Percentiles rank a stretch among this genome's conserved stretches.
Evolutionary conservation across 2,888 invertebrate species (phyloP).

Genomic region (Sarcophaga caerulescens): DNA sequence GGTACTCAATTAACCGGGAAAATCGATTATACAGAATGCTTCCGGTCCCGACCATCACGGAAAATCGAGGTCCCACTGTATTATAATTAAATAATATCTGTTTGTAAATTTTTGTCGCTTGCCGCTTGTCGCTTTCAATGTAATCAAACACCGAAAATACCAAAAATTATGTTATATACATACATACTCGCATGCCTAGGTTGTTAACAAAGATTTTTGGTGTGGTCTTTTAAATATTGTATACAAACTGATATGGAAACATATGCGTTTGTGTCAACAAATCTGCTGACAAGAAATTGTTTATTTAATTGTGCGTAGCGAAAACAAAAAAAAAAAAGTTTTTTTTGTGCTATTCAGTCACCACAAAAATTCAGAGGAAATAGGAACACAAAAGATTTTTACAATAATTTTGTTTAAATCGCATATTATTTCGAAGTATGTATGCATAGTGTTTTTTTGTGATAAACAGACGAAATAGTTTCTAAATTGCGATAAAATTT

Average conservation of each 20-base stretch:
- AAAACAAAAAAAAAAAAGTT: conserved; percentile 16
- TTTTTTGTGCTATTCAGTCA: conserved; percentile 41
- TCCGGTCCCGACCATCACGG: too few species aligned
- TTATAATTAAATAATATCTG: too few species aligned
- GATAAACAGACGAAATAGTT: background rate
- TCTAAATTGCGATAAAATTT: background rate
- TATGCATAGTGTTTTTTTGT: background rate
- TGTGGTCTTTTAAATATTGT: conserved; percentile 20
- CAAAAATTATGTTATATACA: background rate
- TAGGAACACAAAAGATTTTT: background rate
- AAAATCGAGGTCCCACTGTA: too few species aligned
- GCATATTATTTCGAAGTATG: conserved; percentile 27
- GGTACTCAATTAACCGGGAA: too few species aligned
- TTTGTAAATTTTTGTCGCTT: background rate
- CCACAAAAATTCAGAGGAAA: conserved; percentile 18
- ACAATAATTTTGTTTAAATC: background rate
- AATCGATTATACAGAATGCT: too few species aligned
- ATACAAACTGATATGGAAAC: background rate
- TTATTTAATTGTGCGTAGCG: conserved; percentile 70
- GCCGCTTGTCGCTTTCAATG: background rate
- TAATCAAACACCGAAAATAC: background rate
- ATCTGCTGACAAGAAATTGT: conserved; percentile 52
- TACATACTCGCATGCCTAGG: background rate
- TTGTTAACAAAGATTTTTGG: background rate
- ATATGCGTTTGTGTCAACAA: conserved; percentile 20